Conservation (phyloP, 2,113 vertebrate genomes). For the Micronycteris hirsuta region DNA sequence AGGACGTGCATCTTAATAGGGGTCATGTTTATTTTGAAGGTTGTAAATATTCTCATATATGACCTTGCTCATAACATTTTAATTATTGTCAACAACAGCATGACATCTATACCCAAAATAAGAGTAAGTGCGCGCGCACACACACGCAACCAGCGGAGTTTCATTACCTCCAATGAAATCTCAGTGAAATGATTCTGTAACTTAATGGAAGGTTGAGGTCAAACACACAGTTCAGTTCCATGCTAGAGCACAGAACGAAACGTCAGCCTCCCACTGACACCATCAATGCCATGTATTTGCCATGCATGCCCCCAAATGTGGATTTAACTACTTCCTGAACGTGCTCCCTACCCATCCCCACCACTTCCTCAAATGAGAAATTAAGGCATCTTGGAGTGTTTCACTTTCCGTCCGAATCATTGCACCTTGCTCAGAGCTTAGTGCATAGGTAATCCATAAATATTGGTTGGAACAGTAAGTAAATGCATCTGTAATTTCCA, state of each 20-base stretch:
- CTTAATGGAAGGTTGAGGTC: slow-evolving; percentile 61
- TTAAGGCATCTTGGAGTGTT: not conserved
- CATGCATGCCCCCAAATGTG: not conserved
- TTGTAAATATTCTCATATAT: slow-evolving; percentile 73
- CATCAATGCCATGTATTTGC: not conserved
- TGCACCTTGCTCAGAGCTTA: not conserved
- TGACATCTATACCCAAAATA: slow-evolving; percentile 65
- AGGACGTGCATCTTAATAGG: slow-evolving; percentile 69
- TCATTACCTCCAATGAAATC: slow-evolving; percentile 71
- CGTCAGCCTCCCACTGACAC: not conserved
- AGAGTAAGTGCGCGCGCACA: not conserved
- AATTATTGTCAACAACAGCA: slow-evolving; percentile 70
- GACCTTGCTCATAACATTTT: slow-evolving; percentile 78
- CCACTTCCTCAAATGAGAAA: not conserved
- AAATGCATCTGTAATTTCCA: not conserved
- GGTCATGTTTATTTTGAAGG: slow-evolving; percentile 64
- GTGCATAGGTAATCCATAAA: not conserved
- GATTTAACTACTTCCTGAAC: not conserved
- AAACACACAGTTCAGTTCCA: slow-evolving; percentile 48
- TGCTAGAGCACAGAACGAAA: not conserved
- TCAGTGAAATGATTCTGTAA: slow-evolving; percentile 71
- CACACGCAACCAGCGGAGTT: slow-evolving; percentile 42
- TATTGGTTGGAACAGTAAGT: not conserved
- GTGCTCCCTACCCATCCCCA: fast-evolving
- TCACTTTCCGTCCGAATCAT: not conserved